Base-by-base conservation (phyloP, 2,113 vertebrate species). In the Prionailurus viverrinus region DNA sequence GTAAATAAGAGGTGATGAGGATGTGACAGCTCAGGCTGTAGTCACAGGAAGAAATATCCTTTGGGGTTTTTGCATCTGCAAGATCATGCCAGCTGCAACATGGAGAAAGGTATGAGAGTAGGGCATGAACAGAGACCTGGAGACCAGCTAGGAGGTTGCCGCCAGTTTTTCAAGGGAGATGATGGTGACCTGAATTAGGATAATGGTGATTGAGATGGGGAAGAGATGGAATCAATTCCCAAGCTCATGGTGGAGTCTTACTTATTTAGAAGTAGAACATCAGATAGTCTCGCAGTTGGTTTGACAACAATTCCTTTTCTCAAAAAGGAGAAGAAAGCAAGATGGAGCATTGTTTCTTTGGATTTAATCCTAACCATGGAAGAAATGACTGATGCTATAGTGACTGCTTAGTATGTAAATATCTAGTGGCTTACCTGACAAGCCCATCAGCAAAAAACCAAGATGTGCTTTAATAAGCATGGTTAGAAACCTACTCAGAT, bases 261-360 rank as follows among this genome's bases (percentile, higher is more conserved):
- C 36, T 73, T 68, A 74, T 61, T 25, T 81, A 51, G 58, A 85
- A 97, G 11, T 13, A 95, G 41, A 84, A 3, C 4, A 74, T 63
- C 39, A 82, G 13, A 79, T 14, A 63, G 78, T 7, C 27, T 7
- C 87, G 33, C 21, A 15, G 16, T 95, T 58, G n/a, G 9, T 74
- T 82, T 76, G 16, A 95, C 73, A 80, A 73, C 3, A 45, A 65
- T 88, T 90, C 83, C 69, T 48, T 95, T 94, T 80, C 39, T 94
- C 15, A 45, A 66, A 89, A 82, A 31, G 33, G 29, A 94, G 48
- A 55, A n/a, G 29, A 82, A 69, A 69, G 23, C 6, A 55, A 80
- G n/a, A 79, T 36, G 5, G 29, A 9, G 12, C 23, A 10, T 15
- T 51, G 19, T 1, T 87, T 89, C 29, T 65, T 95, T 81, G 13